Conservation (phyloP, 2,888 invertebrate species). For the Villa cingulata region DNA sequence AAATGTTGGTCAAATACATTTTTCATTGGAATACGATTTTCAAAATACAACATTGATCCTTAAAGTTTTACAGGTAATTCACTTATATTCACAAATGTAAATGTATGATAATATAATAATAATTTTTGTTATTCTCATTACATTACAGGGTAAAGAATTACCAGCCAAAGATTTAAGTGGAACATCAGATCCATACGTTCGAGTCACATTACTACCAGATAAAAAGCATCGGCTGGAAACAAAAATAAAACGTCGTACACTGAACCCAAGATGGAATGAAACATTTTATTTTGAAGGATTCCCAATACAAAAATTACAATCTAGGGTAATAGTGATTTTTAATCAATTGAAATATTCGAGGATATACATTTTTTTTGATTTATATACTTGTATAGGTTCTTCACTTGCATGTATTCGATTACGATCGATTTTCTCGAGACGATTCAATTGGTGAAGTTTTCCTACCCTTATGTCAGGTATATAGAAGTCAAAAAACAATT, state of each 20-base stretch:
- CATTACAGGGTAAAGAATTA: constrained; percentile 69
- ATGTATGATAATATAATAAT: neutral
- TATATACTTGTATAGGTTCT: constrained; percentile 42
- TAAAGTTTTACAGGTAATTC: constrained; percentile 85
- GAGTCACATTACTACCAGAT: constrained; percentile 78
- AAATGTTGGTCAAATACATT: constrained; percentile 89
- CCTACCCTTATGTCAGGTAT: constrained; percentile 79
- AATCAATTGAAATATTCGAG: neutral
- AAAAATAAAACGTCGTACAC: constrained; percentile 78
- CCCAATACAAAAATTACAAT: constrained; percentile 84
- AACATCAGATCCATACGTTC: constrained; percentile 83
- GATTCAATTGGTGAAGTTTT: constrained; percentile 91
- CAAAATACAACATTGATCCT: constrained; percentile 83
- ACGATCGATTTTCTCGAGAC: constrained; percentile 85
- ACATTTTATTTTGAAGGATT: constrained; percentile 92
- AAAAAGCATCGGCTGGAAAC: constrained; percentile 87
- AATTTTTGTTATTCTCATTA: neutral
- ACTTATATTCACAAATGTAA: neutral
- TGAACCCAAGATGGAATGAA: constrained; percentile 89
- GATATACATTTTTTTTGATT: neutral
- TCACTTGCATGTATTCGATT: constrained; percentile 87
- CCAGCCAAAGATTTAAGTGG: constrained; percentile 87
- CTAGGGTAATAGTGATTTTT: constrained; percentile 43
- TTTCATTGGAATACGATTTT: constrained; percentile 86
- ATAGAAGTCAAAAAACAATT: too few species aligned